Evolutionary conservation across 35 echinoderm and acorn worm genomes (phyloP), one percentile per base, ranked within the genome.

Genomic region (Ophiothrix spiculata): DNA sequence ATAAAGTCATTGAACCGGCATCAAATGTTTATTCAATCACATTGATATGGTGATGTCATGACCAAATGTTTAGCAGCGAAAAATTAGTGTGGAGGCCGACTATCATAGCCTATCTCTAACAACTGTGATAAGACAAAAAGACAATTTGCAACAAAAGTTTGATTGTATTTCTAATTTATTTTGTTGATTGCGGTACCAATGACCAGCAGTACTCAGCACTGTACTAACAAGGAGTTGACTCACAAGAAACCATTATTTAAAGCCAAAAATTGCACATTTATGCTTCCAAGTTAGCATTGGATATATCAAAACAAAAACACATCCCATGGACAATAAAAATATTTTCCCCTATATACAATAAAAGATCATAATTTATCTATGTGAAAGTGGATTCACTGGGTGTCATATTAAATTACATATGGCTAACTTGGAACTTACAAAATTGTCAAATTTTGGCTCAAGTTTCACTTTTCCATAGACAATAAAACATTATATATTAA

Each of bases 331-430:
- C 60, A 25, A 69, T 69, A 69, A 69, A 69, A 69, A 69, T 69
- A 69, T 69, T 21, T 69, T 69, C 60, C 60, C 23, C 23, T 69
- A 69, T 69, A 69, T 69, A 69, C 60, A 69, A 69, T 69, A 69
- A 69, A 69, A 69, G n/a, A n/a, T n/a, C n/a, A n/a, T n/a, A 6
- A 69, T 10, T 4, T 69, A 6, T 69, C 23, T 69, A 6, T 10
- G 6, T 49, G 19, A 19, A 49, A 49, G 42, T 28, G 2, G 3
- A 69, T 69, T 69, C 4, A 69, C 29, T 69, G 4, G 23, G 1
- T 69, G 2, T 15, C 60, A 25, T 28, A 15, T n/a, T 4, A 49
- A 10, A 49, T 49, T 6, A 49, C 42, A 10, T 10, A 49, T 49
- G 19, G 19, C 6, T 49, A 49, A 19, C 6, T 49, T 19, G 42